Percentiles rank a stretch among this genome's conserved stretches.
phyloP scores from a whole-genome alignment of 2,797 vertebrate species.

The Margarornis squamiger region DNA sequence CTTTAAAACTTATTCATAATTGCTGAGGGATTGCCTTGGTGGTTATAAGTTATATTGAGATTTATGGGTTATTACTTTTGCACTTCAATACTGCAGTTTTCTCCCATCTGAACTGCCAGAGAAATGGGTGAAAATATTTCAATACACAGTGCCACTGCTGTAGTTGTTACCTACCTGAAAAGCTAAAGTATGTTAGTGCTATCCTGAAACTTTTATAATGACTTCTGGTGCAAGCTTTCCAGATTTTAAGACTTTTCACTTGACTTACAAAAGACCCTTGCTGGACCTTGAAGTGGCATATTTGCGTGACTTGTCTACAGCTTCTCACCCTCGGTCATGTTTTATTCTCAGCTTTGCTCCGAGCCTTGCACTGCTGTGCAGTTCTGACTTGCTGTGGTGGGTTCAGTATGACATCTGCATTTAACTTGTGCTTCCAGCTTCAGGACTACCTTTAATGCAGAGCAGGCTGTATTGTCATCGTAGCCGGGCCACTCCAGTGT shows the following conservation, averaged over 20 bases:
- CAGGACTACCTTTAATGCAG: background rate
- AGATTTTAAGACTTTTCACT: slow-evolving; percentile 12
- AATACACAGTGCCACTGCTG: slow-evolving; percentile 4
- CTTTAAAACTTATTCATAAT: slow-evolving; percentile 1
- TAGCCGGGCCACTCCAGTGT: background rate
- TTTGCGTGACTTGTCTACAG: background rate
- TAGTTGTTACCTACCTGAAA: background rate
- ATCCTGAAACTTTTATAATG: background rate
- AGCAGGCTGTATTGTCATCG: background rate
- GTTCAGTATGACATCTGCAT: background rate
- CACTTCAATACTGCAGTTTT: background rate
- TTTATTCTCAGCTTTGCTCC: background rate
- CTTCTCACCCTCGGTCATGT: background rate
- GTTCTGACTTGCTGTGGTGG: background rate
- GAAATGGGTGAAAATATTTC: slow-evolving; percentile 37
- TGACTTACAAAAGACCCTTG: background rate
- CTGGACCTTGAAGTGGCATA: background rate
- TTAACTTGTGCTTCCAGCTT: background rate
- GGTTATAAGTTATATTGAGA: background rate
- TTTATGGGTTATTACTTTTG: slow-evolving; percentile 22
- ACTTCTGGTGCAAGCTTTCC: slow-evolving; percentile 5
- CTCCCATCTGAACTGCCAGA: background rate
- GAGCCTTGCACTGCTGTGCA: background rate
- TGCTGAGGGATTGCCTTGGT: background rate
- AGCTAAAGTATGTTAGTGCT: background rate